Conservation (phyloP, 2,888 invertebrate species). For the Priocnemis perturbator region DNA sequence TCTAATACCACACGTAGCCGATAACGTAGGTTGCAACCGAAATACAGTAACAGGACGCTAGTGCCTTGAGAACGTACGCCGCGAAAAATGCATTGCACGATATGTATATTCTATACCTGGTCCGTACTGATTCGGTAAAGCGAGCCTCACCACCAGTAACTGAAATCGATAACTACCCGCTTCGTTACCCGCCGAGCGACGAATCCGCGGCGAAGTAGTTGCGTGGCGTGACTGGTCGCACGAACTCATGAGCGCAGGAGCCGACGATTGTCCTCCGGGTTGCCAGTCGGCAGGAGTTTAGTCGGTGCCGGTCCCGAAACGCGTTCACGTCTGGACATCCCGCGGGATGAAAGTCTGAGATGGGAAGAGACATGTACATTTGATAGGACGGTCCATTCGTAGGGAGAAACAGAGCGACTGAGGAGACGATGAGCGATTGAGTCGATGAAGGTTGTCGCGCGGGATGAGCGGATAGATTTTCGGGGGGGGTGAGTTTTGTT, state of each 20-base stretch:
- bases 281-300: slow-evolving; percentile 66
- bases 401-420: slow-evolving; percentile 12
- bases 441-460: slow-evolving; percentile 27
- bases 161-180: background rate
- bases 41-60: too few relatives aligned
- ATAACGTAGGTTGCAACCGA: too few relatives aligned
- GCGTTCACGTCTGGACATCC: slow-evolving; percentile 62
- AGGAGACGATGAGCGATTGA: slow-evolving; percentile 38
- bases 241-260: slow-evolving; percentile 56
- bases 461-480: slow-evolving; percentile 48
- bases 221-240: slow-evolving; percentile 18
- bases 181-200: background rate
- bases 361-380: slow-evolving; percentile 63
- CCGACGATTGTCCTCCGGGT: slow-evolving; percentile 59
- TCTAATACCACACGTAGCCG: too few relatives aligned
- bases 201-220: background rate
- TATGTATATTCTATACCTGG: too few relatives aligned
- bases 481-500: background rate
- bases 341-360: slow-evolving; percentile 51
- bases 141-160: too few relatives aligned
- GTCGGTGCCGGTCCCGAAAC: slow-evolving; percentile 69
- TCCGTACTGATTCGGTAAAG: too few relatives aligned
- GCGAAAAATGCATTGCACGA: too few relatives aligned
- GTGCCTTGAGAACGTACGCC: too few relatives aligned
- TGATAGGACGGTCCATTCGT: slow-evolving; percentile 56